These are phyloP conservation scores for Leptosomus discolor DNA, from an alignment of 2,113 vertebrate genomes.

Conservation along the genomic window DNA sequence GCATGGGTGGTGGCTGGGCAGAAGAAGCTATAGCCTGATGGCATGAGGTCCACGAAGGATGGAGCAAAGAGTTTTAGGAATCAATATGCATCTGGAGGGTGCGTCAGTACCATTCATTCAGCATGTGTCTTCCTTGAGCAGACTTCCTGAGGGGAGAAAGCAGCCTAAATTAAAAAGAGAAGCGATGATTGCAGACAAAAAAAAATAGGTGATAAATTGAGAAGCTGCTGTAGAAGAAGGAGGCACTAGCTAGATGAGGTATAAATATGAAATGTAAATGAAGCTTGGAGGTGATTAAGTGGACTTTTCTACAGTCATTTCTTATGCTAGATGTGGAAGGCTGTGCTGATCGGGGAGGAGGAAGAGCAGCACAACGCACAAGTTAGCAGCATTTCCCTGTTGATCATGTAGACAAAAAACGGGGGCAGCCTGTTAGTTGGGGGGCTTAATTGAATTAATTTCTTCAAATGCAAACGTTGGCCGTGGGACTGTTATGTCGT, in stretches of 20 bases:
- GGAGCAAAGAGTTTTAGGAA: not conserved
- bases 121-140: not conserved
- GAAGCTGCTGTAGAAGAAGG: not conserved
- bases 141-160: not conserved
- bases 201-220: not conserved
- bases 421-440: not conserved
- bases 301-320: not conserved
- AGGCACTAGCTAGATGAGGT: not conserved
- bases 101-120: not conserved
- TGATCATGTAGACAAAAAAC: not conserved
- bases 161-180: not conserved
- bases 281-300: not conserved
- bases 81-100: fast-evolving
- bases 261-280: not conserved
- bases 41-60: not conserved
- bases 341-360: not conserved
- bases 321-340: not conserved
- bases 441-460: not conserved
- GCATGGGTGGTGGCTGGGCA: not conserved
- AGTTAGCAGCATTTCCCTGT: not conserved
- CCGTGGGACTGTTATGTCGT: fast-evolving
- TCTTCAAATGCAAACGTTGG: not conserved
- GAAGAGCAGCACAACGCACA: not conserved
- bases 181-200: not conserved
- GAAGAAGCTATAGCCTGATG: not conserved